Percentiles rank a stretch among this genome's conserved stretches.
These are phyloP conservation scores for Beroe forskalii DNA, from an alignment of 37 sponge, comb jelly and placozoan species.

Conservation along the genomic window DNA sequence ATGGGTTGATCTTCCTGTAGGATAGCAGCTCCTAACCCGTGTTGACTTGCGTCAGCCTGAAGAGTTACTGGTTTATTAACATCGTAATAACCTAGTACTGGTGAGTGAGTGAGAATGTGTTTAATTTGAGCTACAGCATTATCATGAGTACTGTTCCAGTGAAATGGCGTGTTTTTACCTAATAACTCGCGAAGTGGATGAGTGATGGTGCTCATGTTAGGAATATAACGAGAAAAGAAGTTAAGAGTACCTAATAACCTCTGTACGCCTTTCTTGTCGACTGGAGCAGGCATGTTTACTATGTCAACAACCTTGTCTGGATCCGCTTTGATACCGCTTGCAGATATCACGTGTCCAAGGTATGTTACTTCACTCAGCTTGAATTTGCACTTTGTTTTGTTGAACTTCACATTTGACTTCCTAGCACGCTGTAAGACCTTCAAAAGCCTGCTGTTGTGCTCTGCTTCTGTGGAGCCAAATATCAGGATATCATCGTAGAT, in stretches of 20 bases:
- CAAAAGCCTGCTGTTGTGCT: conserved; percentile 8
- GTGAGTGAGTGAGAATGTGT: conserved; percentile 12
- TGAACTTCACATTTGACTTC: neutral
- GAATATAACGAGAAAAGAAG: conserved; percentile 35
- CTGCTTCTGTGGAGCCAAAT: conserved; percentile 32
- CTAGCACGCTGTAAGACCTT: neutral
- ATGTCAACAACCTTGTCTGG: conserved; percentile 57
- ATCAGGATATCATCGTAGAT: conserved; percentile 38
- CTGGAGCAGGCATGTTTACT: conserved; percentile 59
- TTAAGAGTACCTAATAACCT: conserved; percentile 57
- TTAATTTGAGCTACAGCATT: conserved; percentile 56
- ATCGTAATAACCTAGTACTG: conserved; percentile 50
- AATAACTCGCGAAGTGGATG: conserved; percentile 49
- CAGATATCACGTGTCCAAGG: conserved; percentile 40
- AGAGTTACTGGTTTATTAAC: conserved; percentile 31
- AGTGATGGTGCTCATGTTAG: conserved; percentile 31
- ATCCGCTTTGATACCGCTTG: conserved; percentile 60
- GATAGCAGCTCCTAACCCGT: conserved; percentile 61
- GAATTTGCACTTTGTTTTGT: conserved; percentile 54
- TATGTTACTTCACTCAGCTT: conserved; percentile 19
- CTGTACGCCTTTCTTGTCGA: conserved; percentile 42
- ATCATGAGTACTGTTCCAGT: conserved; percentile 1
- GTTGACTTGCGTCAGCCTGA: neutral
- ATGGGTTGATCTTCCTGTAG: conserved; percentile 57
- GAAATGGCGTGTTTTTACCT: neutral